Evolutionary conservation across 2,888 invertebrate species (phyloP).

Genomic region (Lepidonotus clava): DNA sequence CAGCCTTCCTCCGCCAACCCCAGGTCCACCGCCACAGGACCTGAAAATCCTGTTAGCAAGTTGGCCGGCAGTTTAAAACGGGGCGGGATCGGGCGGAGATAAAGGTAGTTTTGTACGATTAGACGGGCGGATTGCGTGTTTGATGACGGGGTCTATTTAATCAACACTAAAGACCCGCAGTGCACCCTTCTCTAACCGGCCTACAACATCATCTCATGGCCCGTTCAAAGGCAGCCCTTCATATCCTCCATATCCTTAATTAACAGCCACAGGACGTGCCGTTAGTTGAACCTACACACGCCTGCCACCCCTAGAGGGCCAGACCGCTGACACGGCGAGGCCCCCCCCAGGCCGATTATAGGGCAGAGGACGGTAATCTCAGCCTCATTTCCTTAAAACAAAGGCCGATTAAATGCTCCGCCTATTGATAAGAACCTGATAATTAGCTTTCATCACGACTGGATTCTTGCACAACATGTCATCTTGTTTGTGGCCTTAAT

Average conservation of each 20-base stretch:
- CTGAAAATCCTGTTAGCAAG: no score
- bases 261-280: background rate
- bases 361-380: background rate
- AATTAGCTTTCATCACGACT: constrained; percentile 6
- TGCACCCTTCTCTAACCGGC: background rate
- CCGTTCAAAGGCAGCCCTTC: background rate
- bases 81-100: no score
- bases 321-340: no score
- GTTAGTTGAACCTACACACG: no score
- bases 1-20: no score
- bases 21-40: no score
- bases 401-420: background rate
- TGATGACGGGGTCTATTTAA: background rate
- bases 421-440: background rate
- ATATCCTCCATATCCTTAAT: background rate
- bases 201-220: background rate
- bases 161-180: background rate
- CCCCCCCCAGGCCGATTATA: no score
- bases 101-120: no score
- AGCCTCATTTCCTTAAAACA: background rate
- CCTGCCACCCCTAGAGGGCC: no score
- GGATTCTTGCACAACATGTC: background rate
- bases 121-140: background rate
- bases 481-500: background rate
- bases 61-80: no score